Percentiles rank a stretch among this genome's conserved stretches.
phyloP scores from a whole-genome alignment of 2,797 vertebrate species.

The Muscicapa comitata region DNA sequence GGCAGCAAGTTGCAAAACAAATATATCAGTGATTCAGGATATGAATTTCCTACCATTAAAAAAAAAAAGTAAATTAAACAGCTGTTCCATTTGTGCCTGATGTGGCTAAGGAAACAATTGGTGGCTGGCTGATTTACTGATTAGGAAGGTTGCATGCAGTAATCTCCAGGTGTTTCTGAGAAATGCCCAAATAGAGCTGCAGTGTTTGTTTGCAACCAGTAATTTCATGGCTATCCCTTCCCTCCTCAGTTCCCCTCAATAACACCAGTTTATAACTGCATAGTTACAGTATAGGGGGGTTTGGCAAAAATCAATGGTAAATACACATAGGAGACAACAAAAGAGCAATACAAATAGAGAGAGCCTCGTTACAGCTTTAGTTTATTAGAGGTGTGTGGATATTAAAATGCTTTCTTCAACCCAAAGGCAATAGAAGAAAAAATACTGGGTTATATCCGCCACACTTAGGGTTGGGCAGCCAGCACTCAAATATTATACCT shows the following conservation, averaged over 20 bases:
- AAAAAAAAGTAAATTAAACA: conserved; percentile 62
- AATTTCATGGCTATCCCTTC: conserved; percentile 47
- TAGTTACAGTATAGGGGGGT: conserved; percentile 1
- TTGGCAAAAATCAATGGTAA: conserved; percentile 49
- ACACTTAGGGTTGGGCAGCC: neutral
- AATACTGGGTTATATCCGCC: neutral
- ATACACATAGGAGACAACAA: conserved; percentile 31
- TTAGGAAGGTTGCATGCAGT: conserved; percentile 20
- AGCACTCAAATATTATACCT: neutral
- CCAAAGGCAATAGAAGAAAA: conserved; percentile 5
- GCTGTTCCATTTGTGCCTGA: conserved; percentile 64
- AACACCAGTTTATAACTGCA: conserved; percentile 28
- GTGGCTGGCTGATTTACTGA: conserved; percentile 54
- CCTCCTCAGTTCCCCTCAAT: conserved; percentile 9
- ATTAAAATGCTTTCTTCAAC: conserved; percentile 26
- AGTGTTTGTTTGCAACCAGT: conserved; percentile 55
- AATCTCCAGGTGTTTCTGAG: conserved; percentile 55
- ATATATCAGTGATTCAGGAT: conserved; percentile 43
- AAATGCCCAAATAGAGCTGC: conserved; percentile 13
- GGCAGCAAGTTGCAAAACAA: conserved; percentile 17
- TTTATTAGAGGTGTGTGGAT: conserved; percentile 4
- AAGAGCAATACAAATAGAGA: conserved; percentile 18
- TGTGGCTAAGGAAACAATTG: conserved; percentile 47
- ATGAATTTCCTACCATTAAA: conserved; percentile 51
- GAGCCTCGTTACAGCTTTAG: neutral